Evolutionary conservation across 2,888 invertebrate genomes (phyloP), one percentile per base, ranked within the genome.

Genomic region (Hesperia comma): DNA sequence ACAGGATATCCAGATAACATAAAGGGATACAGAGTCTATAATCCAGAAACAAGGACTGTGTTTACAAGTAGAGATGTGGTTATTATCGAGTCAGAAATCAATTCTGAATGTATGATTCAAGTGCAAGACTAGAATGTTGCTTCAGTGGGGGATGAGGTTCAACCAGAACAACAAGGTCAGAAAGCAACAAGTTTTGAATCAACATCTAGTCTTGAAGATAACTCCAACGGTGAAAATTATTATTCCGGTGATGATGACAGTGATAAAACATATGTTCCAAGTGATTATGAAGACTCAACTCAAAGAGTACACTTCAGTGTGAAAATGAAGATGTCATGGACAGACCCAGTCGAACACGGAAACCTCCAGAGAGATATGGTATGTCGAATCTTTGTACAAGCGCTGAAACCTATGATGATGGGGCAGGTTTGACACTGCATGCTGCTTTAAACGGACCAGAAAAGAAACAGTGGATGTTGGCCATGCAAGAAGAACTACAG

Each of bases 401-500:
- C n/a, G n/a, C n/a, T n/a, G n/a, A n/a, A n/a, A n/a, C n/a, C n/a
- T n/a, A n/a, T n/a, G n/a, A n/a, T n/a, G n/a, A n/a, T n/a, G n/a
- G n/a, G n/a, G n/a, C n/a, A n/a, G n/a, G n/a, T n/a, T n/a, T n/a
- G n/a, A n/a, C 61, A 10, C 15, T 61, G n/a, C 15, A 40, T 21
- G 61, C 53, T 10, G 61, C 53, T 10, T 53, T 61, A 53, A 63
- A 64, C 21, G 66, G 68, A 53, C 60, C 68, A 17, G 69, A 70
- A 55, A 41, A 33, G 15, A 40, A 69, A 5, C 51, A 51, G 1
- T 71, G 68, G 72, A 8, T 12, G 10, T 0, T 6, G 21, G 68
- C 69, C 0, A 54, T 73, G 43, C 19, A 63, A 37, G 69, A 71
- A 40, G 72, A 72, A 49, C 8, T 72, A 12, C 41, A 70, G n/a